Base-by-base conservation (phyloP, 2,113 vertebrate genomes). In the Tragulus kanchil region DNA sequence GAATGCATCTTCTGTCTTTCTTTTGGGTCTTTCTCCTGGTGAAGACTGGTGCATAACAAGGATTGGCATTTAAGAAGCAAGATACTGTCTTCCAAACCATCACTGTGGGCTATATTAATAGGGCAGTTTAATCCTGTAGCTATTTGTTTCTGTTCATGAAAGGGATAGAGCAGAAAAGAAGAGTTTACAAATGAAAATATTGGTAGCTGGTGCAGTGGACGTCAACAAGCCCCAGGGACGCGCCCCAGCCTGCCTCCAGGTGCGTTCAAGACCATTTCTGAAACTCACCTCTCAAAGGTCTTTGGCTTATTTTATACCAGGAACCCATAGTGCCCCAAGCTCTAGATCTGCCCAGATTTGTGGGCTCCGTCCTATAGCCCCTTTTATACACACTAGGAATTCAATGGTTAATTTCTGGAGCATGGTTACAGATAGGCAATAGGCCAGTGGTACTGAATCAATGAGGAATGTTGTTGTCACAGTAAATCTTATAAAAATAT, bases 141-240 rank as follows among this genome's bases (percentile, higher is more conserved):
- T 54, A 48, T 69, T 52, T 75, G 16, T 85, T 88, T 69, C 73
- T 77, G 3, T 13, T 5, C 3, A 69, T 86, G 85, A 26, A 87
- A 50, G 75, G 67, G 77, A 31, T 28, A 26, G 50, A 75, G 59
- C 45, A 15, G 58, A 3, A 2, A 83, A 92, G 28, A 92, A 69
- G 19, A 6, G 12, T 83, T 83, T 78, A 42, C 19, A 17, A 52
- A n/a, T n/a, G n/a, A n/a, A n/a, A n/a, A n/a, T n/a, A n/a, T n/a
- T 99, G 99, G 99, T 99, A 99, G 98, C 99, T 99, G 97, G 99
- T 99, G 99, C 99, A 58, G 99, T 99, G 98, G 99, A 99, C 95
- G 99, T 99, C 98, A 99, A 99, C 99, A 99, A 99, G 98, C 99
- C 99, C 95, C 99, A 99, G 98, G 99, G 99, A 98, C 99, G 99